Percentiles rank a stretch among this genome's conserved stretches.
phyloP scores from a whole-genome alignment of 2,113 vertebrate species.

The Grammomys dolichurus region DNA sequence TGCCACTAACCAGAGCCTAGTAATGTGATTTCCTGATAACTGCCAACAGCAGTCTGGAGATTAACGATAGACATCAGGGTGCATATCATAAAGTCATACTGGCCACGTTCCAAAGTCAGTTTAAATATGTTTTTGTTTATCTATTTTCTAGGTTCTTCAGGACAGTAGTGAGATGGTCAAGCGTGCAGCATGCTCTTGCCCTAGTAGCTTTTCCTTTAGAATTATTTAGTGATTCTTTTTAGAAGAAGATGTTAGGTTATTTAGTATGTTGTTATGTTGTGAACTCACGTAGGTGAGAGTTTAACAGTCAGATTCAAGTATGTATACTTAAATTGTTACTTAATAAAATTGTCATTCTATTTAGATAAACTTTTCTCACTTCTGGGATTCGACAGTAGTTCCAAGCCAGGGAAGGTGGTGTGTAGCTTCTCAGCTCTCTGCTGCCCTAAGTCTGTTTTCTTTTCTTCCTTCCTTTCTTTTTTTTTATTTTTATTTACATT shows the following conservation, averaged over 20 bases:
- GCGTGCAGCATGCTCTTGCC: background rate
- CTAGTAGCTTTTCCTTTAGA: background rate
- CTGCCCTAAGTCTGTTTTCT: background rate
- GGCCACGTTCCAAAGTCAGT: background rate
- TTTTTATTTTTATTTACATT: no score
- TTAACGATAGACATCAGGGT: background rate
- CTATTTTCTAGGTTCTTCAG: background rate
- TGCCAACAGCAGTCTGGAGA: background rate
- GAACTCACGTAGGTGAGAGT: background rate
- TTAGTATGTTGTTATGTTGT: background rate
- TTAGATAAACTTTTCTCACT: background rate
- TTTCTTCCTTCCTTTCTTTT: background rate
- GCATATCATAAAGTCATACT: background rate
- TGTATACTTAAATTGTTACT: background rate
- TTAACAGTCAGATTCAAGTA: background rate
- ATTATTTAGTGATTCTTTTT: conserved; percentile 5
- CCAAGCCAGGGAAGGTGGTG: background rate
- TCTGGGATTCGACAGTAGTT: background rate
- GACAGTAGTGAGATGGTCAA: background rate
- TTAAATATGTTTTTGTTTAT: conserved; percentile 9
- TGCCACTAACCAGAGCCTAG: background rate
- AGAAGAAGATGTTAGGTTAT: background rate
- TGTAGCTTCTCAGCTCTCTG: background rate
- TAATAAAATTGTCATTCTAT: background rate
- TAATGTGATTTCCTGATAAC: background rate